Evolutionary conservation across 2,797 vertebrate genomes (phyloP).

Genomic region (Channa striata): DNA sequence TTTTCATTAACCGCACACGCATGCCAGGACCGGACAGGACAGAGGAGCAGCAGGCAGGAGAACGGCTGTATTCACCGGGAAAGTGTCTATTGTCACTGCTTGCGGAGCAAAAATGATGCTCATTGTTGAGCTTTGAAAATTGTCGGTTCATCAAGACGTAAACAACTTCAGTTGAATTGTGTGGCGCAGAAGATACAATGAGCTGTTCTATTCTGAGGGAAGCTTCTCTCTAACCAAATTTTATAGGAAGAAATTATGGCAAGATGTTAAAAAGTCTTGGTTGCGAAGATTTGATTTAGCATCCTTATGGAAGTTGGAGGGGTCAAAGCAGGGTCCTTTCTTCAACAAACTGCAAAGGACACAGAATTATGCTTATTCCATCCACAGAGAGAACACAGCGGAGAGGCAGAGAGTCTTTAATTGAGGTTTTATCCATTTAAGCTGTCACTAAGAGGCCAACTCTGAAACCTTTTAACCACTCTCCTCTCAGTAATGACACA

Average conservation of each 20-base stretch:
- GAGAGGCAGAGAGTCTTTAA: conserved; percentile 74
- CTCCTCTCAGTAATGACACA: conserved; percentile 81
- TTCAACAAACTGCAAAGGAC: conserved; percentile 61
- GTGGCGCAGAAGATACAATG: neutral
- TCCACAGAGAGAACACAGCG: conserved; percentile 53
- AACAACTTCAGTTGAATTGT: conserved; percentile 8
- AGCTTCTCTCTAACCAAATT: conserved; percentile 33
- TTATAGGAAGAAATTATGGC: conserved; percentile 33
- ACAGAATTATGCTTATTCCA: conserved; percentile 70
- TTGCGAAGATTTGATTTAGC: conserved; percentile 42
- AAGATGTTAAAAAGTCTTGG: conserved; percentile 38
- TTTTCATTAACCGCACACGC: conserved; percentile 25
- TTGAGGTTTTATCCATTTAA: conserved; percentile 86
- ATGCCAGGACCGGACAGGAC: conserved; percentile 23
- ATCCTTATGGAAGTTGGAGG: neutral
- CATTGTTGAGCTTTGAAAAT: conserved; percentile 29
- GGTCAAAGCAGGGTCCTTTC: conserved; percentile 25
- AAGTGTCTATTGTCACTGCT: conserved; percentile 28
- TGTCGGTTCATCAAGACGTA: conserved; percentile 2
- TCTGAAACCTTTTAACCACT: conserved; percentile 83
- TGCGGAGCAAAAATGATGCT: conserved; percentile 34
- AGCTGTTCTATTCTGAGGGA: neutral
- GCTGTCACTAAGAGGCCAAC: conserved; percentile 82
- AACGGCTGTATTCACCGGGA: neutral
- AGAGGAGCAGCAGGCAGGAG: conserved; percentile 35